phyloP scores from a whole-genome alignment of 2,888 invertebrate genomes.

The Selenia dentaria region DNA sequence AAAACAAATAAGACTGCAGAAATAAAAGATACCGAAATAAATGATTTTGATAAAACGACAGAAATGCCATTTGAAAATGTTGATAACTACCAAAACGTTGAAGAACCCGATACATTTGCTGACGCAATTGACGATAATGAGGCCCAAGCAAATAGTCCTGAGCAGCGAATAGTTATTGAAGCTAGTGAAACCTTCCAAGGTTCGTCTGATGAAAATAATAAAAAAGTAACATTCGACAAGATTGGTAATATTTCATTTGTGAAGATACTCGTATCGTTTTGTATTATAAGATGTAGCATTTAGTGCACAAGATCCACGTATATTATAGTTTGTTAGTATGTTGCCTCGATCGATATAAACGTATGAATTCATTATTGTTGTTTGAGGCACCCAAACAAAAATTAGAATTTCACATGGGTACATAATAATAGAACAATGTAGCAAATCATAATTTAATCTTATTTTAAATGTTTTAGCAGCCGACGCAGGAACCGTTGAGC shows the following conservation, averaged over 20 bases:
- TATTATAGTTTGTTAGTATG: no score
- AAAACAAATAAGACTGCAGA: neutral
- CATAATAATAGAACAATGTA: no score
- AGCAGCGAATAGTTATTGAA: neutral
- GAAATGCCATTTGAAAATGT: neutral
- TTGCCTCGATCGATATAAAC: no score
- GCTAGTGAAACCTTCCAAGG: neutral
- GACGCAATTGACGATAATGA: conserved; percentile 6
- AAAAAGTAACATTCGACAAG: conserved; percentile 14
- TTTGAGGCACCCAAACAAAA: no score
- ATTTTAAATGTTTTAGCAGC: neutral
- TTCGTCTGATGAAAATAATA: conserved; percentile 3
- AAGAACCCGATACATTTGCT: conserved; percentile 1
- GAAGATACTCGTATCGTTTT: neutral
- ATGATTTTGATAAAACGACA: neutral
- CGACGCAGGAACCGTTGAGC: neutral
- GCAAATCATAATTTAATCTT: no score
- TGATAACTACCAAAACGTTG: neutral
- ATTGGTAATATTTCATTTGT: conserved; percentile 2
- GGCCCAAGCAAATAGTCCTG: neutral
- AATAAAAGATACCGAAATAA: neutral
- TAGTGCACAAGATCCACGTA: no score
- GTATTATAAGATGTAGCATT: neutral
- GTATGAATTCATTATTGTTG: no score
- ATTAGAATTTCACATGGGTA: no score